phyloP scores from a whole-genome alignment of 2,797 vertebrate species.

The Pipistrellus kuhlii region DNA sequence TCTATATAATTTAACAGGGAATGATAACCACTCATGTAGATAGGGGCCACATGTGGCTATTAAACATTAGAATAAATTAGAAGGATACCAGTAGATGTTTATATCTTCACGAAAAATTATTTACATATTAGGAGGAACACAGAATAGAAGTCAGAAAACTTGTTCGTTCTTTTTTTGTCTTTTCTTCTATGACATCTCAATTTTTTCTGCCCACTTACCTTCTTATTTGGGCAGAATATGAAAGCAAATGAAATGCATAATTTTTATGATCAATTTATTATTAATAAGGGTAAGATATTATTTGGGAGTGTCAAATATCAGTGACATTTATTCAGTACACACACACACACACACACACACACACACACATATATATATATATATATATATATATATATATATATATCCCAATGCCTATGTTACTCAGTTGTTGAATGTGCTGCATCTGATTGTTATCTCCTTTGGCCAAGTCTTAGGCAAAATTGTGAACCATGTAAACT shows the following conservation, averaged over 20 bases:
- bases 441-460: neutral
- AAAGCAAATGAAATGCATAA: conserved; percentile 10
- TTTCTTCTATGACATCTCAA: neutral
- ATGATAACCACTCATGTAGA: neutral
- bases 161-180: neutral
- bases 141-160: neutral
- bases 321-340: neutral
- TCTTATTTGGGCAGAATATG: neutral
- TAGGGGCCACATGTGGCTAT: neutral
- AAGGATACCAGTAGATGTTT: neutral
- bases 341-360: too few species aligned
- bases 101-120: neutral
- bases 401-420: neutral
- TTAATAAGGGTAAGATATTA: neutral
- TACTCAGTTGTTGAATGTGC: neutral
- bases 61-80: conserved; percentile 18
- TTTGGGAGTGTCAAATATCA: neutral
- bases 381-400: too few species aligned
- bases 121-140: neutral
- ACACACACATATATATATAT: too few species aligned
- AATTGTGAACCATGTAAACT: neutral
- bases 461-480: neutral
- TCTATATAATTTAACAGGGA: neutral
- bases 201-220: neutral
- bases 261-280: neutral